A percentile compares a stretch with the other conserved stretches of the same genome.
These are phyloP conservation scores for Paramuricea clavata DNA, from an alignment of 92 coral and sea anemone species.

Conservation along the genomic window DNA sequence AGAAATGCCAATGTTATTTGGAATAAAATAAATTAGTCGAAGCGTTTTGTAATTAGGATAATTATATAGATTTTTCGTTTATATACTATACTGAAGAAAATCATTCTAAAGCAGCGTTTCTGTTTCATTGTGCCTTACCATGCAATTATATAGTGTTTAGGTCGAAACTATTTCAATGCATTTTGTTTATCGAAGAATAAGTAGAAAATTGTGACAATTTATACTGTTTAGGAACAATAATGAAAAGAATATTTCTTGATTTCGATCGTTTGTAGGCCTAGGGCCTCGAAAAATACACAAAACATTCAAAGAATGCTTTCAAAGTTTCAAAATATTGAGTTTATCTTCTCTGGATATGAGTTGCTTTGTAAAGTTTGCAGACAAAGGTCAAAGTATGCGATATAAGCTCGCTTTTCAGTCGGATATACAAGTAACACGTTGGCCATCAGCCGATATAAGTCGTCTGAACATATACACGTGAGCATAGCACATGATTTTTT, in stretches of 20 bases:
- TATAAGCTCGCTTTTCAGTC: too few species aligned
- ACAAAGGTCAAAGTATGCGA: too few species aligned
- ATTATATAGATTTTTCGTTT: background rate
- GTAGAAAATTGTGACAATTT: background rate
- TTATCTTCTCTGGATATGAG: background rate
- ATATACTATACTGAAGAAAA: slow-evolving; percentile 16
- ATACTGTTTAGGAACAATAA: background rate
- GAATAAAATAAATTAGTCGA: background rate
- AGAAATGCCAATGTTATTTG: background rate
- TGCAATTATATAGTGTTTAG: background rate
- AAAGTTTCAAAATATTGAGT: background rate
- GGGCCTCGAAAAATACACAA: background rate
- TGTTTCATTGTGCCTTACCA: background rate
- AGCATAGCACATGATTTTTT: too few species aligned
- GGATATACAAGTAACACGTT: too few species aligned
- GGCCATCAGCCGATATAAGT: too few species aligned
- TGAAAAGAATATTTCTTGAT: background rate
- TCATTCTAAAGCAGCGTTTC: slow-evolving; percentile 6
- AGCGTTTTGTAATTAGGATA: background rate
- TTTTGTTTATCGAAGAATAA: background rate
- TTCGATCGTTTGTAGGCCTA: background rate
- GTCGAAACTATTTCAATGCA: too few species aligned
- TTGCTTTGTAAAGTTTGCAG: background rate
- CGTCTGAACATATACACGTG: too few species aligned
- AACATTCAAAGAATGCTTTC: background rate